Conservation (phyloP, 2,888 invertebrate genomes). For the Anaspis maculata region DNA sequence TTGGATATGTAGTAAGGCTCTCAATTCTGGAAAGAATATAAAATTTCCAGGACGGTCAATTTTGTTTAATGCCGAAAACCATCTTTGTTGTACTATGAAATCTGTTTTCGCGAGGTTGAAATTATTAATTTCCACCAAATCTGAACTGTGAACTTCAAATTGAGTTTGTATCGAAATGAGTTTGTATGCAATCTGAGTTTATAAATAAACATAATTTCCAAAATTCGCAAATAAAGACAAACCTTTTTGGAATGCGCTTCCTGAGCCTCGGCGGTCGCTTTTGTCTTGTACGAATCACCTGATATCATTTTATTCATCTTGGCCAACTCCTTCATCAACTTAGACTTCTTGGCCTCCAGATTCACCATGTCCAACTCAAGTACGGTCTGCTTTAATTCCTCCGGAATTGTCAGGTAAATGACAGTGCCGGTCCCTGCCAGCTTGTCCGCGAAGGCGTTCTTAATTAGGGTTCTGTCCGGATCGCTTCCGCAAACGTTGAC, state of each 20-base stretch:
- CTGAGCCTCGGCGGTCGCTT: conserved; percentile 28
- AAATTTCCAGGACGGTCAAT: no score
- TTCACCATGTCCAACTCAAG: conserved; percentile 30
- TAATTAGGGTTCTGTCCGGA: conserved; percentile 3
- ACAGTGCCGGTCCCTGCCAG: conserved; percentile 22
- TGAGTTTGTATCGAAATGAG: no score
- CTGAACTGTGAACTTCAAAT: no score
- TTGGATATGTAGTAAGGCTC: no score
- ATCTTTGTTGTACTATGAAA: no score
- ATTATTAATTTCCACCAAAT: no score
- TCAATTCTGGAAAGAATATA: no score
- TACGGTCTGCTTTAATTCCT: conserved; percentile 26
- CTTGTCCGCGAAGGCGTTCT: conserved; percentile 24
- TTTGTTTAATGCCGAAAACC: no score
- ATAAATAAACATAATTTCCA: no score
- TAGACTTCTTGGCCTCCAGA: conserved; percentile 31
- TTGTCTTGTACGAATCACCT: conserved; percentile 28
- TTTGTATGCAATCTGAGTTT: no score
- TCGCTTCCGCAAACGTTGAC: conserved; percentile 13
- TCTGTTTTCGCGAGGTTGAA: no score
- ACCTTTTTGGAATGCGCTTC: conserved; percentile 34
- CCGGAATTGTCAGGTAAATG: conserved; percentile 31
- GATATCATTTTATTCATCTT: conserved; percentile 32
- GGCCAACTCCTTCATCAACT: conserved; percentile 33
- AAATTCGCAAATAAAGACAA: no score